These are phyloP conservation scores for Dermolepida albohirtum DNA, from an alignment of 2,888 invertebrate genomes.

Conservation along the genomic window DNA sequence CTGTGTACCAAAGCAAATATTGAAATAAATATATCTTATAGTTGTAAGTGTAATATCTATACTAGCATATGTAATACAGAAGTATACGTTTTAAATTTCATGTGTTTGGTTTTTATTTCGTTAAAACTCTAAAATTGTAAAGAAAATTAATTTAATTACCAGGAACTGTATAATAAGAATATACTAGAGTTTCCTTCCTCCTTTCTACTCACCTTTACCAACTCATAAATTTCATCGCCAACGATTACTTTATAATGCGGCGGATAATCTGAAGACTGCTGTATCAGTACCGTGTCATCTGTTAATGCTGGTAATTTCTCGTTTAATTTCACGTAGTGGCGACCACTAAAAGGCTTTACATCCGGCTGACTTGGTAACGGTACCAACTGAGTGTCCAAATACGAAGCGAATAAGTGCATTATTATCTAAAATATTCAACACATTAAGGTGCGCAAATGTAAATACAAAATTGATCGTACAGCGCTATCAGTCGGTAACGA, in stretches of 20 bases:
- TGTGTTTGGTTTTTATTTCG: too few relatives aligned
- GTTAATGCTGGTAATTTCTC: conserved; percentile 65
- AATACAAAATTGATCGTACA: conserved; percentile 65
- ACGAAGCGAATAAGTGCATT: conserved; percentile 86
- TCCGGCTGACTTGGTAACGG: conserved; percentile 75
- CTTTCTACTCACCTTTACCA: conserved; percentile 69
- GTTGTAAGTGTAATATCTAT: too few relatives aligned
- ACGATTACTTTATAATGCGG: conserved; percentile 79
- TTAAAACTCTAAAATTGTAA: too few relatives aligned
- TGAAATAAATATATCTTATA: too few relatives aligned
- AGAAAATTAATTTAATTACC: too few relatives aligned
- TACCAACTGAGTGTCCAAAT: conserved; percentile 85
- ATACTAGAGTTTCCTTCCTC: too few relatives aligned
- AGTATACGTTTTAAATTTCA: too few relatives aligned
- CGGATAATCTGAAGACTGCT: conserved; percentile 73
- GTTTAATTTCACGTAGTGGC: conserved; percentile 64
- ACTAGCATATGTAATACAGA: too few relatives aligned
- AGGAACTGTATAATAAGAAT: too few relatives aligned
- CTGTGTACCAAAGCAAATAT: too few relatives aligned
- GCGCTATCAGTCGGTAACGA: conserved; percentile 89
- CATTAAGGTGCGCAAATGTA: conserved; percentile 21
- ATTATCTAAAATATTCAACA: conserved; percentile 71
- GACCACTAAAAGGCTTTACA: conserved; percentile 73
- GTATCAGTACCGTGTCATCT: conserved; percentile 71
- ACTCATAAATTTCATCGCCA: conserved; percentile 75